phyloP scores from a whole-genome alignment of 2,888 invertebrate species.

The Syritta pipiens region DNA sequence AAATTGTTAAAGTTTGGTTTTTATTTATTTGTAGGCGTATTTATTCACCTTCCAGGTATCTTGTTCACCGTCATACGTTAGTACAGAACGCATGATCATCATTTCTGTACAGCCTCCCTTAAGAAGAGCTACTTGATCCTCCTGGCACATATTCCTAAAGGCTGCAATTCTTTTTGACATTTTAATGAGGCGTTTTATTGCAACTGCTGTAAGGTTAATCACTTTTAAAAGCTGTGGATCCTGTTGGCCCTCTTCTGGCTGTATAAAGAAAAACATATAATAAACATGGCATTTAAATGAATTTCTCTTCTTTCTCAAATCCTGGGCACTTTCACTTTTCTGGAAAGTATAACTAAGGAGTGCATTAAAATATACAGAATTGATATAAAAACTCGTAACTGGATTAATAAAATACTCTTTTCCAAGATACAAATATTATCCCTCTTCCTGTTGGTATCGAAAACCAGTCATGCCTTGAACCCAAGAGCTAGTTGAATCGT shows the following conservation, averaged over 20 bases:
- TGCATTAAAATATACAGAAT: too few species aligned
- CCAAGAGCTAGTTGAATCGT: too few species aligned
- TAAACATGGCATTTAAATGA: too few species aligned
- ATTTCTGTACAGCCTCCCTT: constrained; percentile 96
- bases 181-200: constrained; percentile 91
- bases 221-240: constrained; percentile 89
- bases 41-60: constrained; percentile 91
- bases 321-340: too few species aligned
- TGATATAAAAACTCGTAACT: too few species aligned
- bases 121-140: constrained; percentile 89
- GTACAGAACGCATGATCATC: constrained; percentile 95
- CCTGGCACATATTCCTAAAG: constrained; percentile 96
- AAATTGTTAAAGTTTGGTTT: constrained; percentile 3
- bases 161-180: constrained; percentile 92
- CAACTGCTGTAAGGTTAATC: constrained; percentile 94
- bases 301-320: too few species aligned
- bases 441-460: too few species aligned
- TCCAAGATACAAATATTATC: too few species aligned
- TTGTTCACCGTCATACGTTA: constrained; percentile 91
- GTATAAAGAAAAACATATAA: constrained; percentile 6
- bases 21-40: background rate
- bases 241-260: constrained; percentile 79
- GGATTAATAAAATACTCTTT: too few species aligned
- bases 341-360: too few species aligned
- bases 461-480: too few species aligned